Conservation (phyloP, 92 coral and sea anemone species). For the Bergia sp. region DNA sequence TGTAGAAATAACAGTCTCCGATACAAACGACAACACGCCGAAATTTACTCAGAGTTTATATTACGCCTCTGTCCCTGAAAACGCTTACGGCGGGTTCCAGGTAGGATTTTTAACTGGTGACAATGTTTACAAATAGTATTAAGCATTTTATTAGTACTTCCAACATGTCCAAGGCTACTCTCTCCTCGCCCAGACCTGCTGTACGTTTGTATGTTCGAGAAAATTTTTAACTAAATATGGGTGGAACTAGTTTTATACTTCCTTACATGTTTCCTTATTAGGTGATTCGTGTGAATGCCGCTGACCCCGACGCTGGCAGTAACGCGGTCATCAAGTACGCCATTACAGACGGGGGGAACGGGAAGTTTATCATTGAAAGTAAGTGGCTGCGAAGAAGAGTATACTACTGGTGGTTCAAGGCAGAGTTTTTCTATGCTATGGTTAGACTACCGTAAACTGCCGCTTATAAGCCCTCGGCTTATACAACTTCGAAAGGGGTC, state of each 20-base stretch:
- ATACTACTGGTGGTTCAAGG: too few relatives aligned
- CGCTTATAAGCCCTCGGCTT: too few relatives aligned
- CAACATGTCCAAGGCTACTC: too few relatives aligned
- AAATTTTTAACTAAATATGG: too few relatives aligned
- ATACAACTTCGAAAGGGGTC: too few relatives aligned
- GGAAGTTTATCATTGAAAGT: conserved; percentile 91
- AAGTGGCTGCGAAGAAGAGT: neutral
- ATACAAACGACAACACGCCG: conserved; percentile 87
- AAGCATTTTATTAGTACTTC: too few relatives aligned
- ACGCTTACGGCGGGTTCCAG: conserved; percentile 90
- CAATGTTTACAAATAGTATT: neutral
- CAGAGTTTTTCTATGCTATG: too few relatives aligned
- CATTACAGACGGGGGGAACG: conserved; percentile 75
- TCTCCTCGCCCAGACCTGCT: neutral
- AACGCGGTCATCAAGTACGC: conserved; percentile 76
- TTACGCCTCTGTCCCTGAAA: conserved; percentile 82
- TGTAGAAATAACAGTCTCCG: conserved; percentile 73
- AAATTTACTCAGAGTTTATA: conserved; percentile 62
- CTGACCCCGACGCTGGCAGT: conserved; percentile 80
- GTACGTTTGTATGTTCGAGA: neutral
- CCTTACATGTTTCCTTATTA: conserved; percentile 15
- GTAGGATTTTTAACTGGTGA: conserved; percentile 37
- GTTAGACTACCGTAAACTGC: too few relatives aligned
- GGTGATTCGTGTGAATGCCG: conserved; percentile 89
- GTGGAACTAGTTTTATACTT: neutral